Conservation (phyloP, 2,888 invertebrate genomes). For the Noctuana brunneofusca region DNA sequence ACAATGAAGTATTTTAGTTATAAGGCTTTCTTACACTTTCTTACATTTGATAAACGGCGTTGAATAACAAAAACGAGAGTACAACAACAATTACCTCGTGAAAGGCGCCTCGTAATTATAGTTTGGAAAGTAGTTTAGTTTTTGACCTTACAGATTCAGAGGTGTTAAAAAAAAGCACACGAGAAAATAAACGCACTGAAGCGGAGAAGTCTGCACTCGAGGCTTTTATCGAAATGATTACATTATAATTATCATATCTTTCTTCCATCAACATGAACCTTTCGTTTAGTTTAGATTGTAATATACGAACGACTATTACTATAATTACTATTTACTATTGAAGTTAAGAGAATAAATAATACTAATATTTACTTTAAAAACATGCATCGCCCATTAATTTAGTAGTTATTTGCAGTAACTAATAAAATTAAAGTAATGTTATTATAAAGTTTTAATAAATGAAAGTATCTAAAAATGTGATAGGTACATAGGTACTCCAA, state of each 20-base stretch:
- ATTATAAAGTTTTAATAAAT: no score
- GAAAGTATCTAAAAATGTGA: no score
- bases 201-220: constrained; percentile 39
- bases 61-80: constrained; percentile 68
- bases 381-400: no score
- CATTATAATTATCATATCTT: constrained; percentile 2
- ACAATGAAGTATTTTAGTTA: not conserved
- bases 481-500: no score
- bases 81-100: constrained; percentile 66
- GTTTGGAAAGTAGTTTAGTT: constrained; percentile 71
- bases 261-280: not conserved
- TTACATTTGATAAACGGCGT: constrained; percentile 51
- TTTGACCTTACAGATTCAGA: constrained; percentile 64
- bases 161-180: constrained; percentile 36
- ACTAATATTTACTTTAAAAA: no score
- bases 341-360: no score
- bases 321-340: no score
- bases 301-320: no score
- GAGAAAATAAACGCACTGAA: constrained; percentile 48
- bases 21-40: constrained; percentile 14
- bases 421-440: no score
- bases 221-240: constrained; percentile 25
- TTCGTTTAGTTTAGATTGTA: no score
- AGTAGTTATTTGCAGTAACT: no score
- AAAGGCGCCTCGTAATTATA: constrained; percentile 65